Percentiles rank a stretch among this genome's conserved stretches.
Conservation (phyloP, 2,113 vertebrate genomes). For the Calonectris borealis region DNA sequence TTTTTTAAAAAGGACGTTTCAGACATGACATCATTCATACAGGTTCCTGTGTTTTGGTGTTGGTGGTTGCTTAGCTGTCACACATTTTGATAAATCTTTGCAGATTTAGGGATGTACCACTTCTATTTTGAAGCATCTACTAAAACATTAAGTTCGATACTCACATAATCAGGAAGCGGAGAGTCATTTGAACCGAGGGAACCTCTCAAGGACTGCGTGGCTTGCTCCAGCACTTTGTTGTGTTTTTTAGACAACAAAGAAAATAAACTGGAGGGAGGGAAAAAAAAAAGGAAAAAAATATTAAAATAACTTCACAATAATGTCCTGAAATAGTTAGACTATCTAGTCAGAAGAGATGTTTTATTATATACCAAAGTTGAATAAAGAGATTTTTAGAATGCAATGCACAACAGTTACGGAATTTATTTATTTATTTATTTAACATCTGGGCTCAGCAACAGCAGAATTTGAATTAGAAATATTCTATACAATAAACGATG, state of each 20-base stretch:
- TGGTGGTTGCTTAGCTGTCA: background rate
- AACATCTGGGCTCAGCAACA: background rate
- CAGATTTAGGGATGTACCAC: background rate
- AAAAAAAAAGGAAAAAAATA: background rate
- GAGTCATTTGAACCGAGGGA: constrained; percentile 79
- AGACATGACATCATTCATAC: constrained; percentile 52
- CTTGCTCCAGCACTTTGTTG: constrained; percentile 98
- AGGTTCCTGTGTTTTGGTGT: constrained; percentile 56
- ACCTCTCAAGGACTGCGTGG: constrained; percentile 91
- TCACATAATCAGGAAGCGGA: constrained; percentile 94
- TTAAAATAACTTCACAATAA: background rate
- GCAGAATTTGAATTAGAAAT: background rate
- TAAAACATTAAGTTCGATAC: constrained; percentile 63
- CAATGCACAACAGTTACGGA: no score
- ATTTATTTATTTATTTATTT: background rate
- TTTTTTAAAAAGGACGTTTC: background rate
- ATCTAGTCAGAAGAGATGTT: background rate
- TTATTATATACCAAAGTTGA: background rate
- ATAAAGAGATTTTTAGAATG: background rate
- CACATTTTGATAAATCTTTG: background rate
- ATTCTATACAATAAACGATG: background rate
- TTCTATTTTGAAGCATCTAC: background rate
- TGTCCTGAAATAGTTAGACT: background rate
- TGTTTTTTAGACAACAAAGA: constrained; percentile 97
- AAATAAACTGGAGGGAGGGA: constrained; percentile 82